These are phyloP conservation scores for Lordiphosa collinella DNA, from an alignment of 1,140 invertebrate species.

Conservation along the genomic window DNA sequence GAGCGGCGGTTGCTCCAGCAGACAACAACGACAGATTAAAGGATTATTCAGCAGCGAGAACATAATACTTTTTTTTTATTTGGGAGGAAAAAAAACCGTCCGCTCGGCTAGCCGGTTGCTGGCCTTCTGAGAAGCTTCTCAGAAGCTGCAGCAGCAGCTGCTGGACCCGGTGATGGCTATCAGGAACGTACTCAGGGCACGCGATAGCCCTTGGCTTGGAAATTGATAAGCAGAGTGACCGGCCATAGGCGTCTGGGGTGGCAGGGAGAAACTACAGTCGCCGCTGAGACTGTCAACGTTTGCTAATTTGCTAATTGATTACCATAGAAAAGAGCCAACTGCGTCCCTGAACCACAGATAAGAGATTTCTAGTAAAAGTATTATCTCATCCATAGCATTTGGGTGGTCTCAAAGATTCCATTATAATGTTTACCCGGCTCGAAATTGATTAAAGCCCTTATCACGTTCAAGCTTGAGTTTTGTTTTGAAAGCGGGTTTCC, in stretches of 20 bases:
- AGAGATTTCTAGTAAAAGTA: conserved; percentile 13
- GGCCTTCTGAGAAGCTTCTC: conserved; percentile 55
- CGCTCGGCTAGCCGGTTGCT: conserved; percentile 45
- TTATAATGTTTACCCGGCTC: neutral
- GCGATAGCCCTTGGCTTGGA: conserved; percentile 43
- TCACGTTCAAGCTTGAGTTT: conserved; percentile 22
- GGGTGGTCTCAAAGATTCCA: conserved; percentile 42
- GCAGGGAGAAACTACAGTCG: neutral
- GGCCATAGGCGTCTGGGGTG: neutral
- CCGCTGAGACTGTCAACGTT: conserved; percentile 21
- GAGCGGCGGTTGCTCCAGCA: conserved; percentile 51
- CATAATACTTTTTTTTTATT: conserved; percentile 49
- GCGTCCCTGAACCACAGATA: conserved; percentile 31
- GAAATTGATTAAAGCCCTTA: conserved; percentile 28
- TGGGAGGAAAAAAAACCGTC: conserved; percentile 21
- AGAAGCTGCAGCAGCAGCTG: conserved; percentile 13
- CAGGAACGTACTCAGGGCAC: conserved; percentile 31
- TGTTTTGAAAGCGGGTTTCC: conserved; percentile 41
- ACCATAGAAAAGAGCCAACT: conserved; percentile 20
- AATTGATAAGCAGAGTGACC: conserved; percentile 19
- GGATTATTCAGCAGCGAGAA: conserved; percentile 49
- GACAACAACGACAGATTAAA: conserved; percentile 64
- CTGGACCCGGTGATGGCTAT: conserved; percentile 23
- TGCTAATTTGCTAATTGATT: conserved; percentile 75
- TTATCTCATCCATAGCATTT: conserved; percentile 39